Base-by-base conservation (phyloP, 2,888 invertebrate species). In the Loripinus fragilis region DNA sequence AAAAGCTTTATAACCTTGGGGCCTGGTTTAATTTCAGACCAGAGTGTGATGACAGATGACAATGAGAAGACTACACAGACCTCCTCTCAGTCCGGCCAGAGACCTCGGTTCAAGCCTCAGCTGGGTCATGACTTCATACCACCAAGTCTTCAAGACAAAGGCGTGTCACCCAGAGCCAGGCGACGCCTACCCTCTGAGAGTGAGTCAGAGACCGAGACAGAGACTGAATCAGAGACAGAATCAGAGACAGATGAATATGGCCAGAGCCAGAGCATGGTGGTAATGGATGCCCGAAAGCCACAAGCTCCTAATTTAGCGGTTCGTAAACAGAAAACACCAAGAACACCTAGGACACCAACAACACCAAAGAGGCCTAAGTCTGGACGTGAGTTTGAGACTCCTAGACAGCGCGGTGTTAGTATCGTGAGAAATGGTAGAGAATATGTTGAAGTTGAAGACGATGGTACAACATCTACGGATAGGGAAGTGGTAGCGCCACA, bases 21-120 rank as follows among this genome's bases (percentile, higher is more conserved):
- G n/a, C n/a, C n/a, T n/a, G n/a, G n/a, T n/a, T n/a, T 12, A 78
- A 25, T 75, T 83, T 42, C 83, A 88, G 88, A 88, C 69, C 87
- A 87, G 72, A 86, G 88, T 78, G 80, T 85, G 17, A 85, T 87
- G 83, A 88, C 88, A 0, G 88, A 88, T 73, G 88, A 86, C 78
- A 83, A 82, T 52, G 86, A 86, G 72, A 85, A 85, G 71, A 81
- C 85, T 12, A 87, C 85, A 3, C 87, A 86, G 74, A 87, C 87
- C 23, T 78, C 79, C 3, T 75, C 81, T 28, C 74, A 73, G 33
- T 71, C 73, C 28, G 71, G 76, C 7, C 73, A 71, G 67, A 82
- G 79, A 52, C 71, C 65, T 41, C 81, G 81, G 33, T 84, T 72
- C 70, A 69, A 81, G 65, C 78, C 79, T 20, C 79, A 74, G 15